Conservation (phyloP, 2,113 vertebrate species). For the Mesitornis unicolor region DNA sequence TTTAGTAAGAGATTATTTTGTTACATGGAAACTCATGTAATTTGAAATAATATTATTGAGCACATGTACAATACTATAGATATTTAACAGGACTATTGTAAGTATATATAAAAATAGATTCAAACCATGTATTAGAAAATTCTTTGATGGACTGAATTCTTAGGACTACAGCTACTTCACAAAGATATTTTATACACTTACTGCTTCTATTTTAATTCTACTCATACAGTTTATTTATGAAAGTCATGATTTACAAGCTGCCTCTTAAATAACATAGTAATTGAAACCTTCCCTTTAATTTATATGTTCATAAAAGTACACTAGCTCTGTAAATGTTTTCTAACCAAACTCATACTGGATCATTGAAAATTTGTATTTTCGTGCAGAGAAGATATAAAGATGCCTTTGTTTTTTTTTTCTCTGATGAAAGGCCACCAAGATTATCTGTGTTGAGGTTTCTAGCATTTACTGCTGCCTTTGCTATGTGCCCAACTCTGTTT, state of each 20-base stretch:
- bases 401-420: neutral
- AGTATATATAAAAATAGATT: neutral
- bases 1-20: neutral
- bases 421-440: neutral
- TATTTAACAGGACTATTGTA: neutral
- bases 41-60: neutral
- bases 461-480: slow-evolving; percentile 62
- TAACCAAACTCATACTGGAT: neutral
- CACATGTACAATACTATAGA: neutral
- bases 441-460: slow-evolving; percentile 36
- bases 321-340: neutral
- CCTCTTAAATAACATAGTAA: neutral
- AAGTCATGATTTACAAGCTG: neutral
- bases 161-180: neutral
- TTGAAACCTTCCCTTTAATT: neutral
- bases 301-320: neutral
- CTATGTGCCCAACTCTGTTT: slow-evolving; percentile 60
- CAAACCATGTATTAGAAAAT: neutral
- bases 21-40: neutral
- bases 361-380: neutral
- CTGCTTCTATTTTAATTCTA: neutral
- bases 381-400: neutral
- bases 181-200: neutral
- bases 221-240: neutral
- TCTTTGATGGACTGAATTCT: neutral